phyloP scores from a whole-genome alignment of 2,888 invertebrate genomes.

The Brassicogethes aeneus region DNA sequence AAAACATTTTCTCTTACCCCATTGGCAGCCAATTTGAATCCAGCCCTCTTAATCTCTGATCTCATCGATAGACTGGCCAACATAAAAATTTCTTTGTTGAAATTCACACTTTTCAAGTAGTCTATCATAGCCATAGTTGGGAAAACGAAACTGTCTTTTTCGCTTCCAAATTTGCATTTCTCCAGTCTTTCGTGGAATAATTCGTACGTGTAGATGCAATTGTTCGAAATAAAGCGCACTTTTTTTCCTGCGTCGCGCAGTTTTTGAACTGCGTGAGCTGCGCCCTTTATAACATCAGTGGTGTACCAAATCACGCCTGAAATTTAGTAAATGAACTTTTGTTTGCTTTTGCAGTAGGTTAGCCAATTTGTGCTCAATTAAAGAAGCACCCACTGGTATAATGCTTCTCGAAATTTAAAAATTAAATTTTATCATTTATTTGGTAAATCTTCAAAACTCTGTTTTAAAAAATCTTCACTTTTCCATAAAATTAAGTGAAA shows the following conservation, averaged over 20 bases:
- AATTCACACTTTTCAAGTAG: slow-evolving; percentile 46
- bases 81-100: slow-evolving; percentile 44
- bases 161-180: slow-evolving; percentile 13
- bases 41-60: slow-evolving; percentile 37
- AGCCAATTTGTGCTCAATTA: no score
- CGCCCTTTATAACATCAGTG: slow-evolving; percentile 36
- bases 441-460: no score
- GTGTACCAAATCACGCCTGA: slow-evolving; percentile 47
- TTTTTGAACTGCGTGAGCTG: slow-evolving; percentile 40
- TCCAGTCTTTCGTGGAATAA: slow-evolving; percentile 28
- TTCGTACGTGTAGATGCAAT: slow-evolving; percentile 15
- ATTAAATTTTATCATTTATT: no score
- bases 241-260: slow-evolving; percentile 45
- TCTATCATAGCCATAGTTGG: slow-evolving; percentile 46
- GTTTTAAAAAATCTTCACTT: no score
- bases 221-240: slow-evolving; percentile 19
- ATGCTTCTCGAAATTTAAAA: no score
- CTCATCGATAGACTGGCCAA: slow-evolving; percentile 39
- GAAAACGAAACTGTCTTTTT: slow-evolving; percentile 41
- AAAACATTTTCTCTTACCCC: no score
- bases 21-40: slow-evolving; percentile 37
- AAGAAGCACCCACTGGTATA: no score
- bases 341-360: slow-evolving; percentile 1
- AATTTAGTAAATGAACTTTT: slow-evolving; percentile 12
- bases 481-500: no score